phyloP scores from a whole-genome alignment of 2,888 invertebrate genomes.

The Shargacucullia verbasci region DNA sequence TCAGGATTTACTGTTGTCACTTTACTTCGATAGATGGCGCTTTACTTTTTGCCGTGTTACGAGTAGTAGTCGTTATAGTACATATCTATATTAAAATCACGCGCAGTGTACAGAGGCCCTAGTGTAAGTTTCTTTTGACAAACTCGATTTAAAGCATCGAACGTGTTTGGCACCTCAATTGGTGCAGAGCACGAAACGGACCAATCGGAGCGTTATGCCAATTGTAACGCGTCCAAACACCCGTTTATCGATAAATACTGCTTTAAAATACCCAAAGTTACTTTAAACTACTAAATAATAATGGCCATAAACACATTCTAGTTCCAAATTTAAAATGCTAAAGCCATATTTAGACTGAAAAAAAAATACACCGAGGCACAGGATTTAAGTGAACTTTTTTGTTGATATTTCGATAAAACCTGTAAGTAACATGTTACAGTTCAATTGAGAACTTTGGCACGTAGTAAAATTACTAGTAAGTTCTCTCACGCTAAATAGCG shows the following conservation, averaged over 20 bases:
- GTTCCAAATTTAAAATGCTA: slow-evolving; percentile 32
- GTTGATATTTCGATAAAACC: slow-evolving; percentile 25
- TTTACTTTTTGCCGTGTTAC: no score
- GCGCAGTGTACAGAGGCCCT: neutral
- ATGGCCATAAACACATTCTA: slow-evolving; percentile 32
- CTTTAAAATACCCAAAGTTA: neutral
- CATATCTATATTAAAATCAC: slow-evolving; percentile 3
- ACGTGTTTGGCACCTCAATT: no score
- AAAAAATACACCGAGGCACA: slow-evolving; percentile 16
- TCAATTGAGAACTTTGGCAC: slow-evolving; percentile 18
- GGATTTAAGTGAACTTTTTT: slow-evolving; percentile 44
- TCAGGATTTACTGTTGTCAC: no score
- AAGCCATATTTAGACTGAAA: slow-evolving; percentile 7
- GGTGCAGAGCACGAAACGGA: no score
- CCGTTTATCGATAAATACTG: slow-evolving; percentile 6
- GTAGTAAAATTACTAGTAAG: slow-evolving; percentile 17
- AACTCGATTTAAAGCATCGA: no score
- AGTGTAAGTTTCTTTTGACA: no score
- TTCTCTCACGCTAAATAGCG: neutral
- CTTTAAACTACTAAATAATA: slow-evolving; percentile 13
- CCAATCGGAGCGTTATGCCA: no score
- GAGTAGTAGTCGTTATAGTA: no score
- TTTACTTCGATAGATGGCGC: no score
- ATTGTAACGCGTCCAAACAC: neutral
- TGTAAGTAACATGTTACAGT: slow-evolving; percentile 38